phyloP scores from a whole-genome alignment of 2,797 vertebrate genomes.

The Bovichtus diacanthus region DNA sequence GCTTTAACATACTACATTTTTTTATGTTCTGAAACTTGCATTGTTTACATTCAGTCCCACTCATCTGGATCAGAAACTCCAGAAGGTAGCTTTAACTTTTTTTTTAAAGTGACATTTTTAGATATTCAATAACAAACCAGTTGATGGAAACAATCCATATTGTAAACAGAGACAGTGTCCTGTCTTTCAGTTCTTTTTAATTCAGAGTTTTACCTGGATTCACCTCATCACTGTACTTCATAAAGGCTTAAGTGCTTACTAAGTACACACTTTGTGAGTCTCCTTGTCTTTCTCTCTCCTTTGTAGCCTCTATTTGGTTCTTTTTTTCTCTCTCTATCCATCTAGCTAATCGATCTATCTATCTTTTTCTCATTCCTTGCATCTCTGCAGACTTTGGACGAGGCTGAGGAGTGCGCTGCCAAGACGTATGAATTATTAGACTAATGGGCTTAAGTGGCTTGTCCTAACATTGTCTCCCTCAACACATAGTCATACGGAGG shows the following conservation, averaged over 20 bases:
- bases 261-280: slow-evolving; percentile 25
- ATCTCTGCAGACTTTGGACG: slow-evolving; percentile 72
- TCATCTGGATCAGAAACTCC: not conserved
- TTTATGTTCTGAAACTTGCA: too few species aligned
- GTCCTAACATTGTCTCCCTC: slow-evolving; percentile 80
- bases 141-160: not conserved
- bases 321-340: slow-evolving; percentile 16
- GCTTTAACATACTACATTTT: too few species aligned
- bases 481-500: slow-evolving; percentile 57
- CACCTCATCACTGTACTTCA: slow-evolving; percentile 16
- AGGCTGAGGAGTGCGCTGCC: slow-evolving; percentile 71
- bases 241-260: slow-evolving; percentile 18
- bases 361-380: slow-evolving; percentile 29
- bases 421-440: slow-evolving; percentile 84
- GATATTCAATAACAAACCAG: not conserved
- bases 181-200: not conserved
- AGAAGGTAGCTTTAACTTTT: not conserved
- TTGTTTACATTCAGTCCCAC: not conserved
- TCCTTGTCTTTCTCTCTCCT: slow-evolving; percentile 14
- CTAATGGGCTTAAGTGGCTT: slow-evolving; percentile 86
- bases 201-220: slow-evolving; percentile 9
- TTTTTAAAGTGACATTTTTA: not conserved
- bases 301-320: slow-evolving; percentile 16
- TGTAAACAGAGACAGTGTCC: not conserved
- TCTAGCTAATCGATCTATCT: slow-evolving; percentile 45